These are phyloP conservation scores for Diplosoma virens DNA, from an alignment of 23 tunicate genomes.

Conservation along the genomic window DNA sequence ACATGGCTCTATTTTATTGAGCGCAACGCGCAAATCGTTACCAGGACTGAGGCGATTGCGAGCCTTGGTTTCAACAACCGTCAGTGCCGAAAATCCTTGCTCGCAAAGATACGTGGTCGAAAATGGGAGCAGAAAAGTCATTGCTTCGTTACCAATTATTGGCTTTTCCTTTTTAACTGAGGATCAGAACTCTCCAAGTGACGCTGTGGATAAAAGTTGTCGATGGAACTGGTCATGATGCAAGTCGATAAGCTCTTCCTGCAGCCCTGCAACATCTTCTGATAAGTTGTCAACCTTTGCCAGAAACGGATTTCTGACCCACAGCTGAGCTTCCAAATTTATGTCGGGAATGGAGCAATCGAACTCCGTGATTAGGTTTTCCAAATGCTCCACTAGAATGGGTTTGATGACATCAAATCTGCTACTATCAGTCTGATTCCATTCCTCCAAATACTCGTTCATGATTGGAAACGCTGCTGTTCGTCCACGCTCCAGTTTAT, in stretches of 20 bases:
- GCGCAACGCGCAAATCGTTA: no score
- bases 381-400: slow-evolving; percentile 39
- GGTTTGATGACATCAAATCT: slow-evolving; percentile 60
- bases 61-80: slow-evolving; percentile 15
- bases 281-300: slow-evolving; percentile 54
- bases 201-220: slow-evolving; percentile 49
- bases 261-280: slow-evolving; percentile 44
- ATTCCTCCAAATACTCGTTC: slow-evolving; percentile 49
- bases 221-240: slow-evolving; percentile 50
- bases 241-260: no score
- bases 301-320: slow-evolving; percentile 53
- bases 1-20: no score
- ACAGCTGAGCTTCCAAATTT: slow-evolving; percentile 11
- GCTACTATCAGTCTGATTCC: slow-evolving; percentile 50
- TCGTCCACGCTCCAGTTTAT: slow-evolving; percentile 56
- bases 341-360: slow-evolving; percentile 60
- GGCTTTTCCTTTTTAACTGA: slow-evolving; percentile 57
- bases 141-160: slow-evolving; percentile 45
- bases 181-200: no score
- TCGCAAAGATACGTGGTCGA: slow-evolving; percentile 45
- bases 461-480: slow-evolving; percentile 47
- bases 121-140: slow-evolving; percentile 47
- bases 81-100: no score
- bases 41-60: slow-evolving; percentile 35
- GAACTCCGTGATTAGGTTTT: slow-evolving; percentile 66